A percentile compares a stretch with the other conserved stretches of the same genome.
phyloP scores from a whole-genome alignment of 2,888 invertebrate species.

The Eueremaeus valkanovi region DNA sequence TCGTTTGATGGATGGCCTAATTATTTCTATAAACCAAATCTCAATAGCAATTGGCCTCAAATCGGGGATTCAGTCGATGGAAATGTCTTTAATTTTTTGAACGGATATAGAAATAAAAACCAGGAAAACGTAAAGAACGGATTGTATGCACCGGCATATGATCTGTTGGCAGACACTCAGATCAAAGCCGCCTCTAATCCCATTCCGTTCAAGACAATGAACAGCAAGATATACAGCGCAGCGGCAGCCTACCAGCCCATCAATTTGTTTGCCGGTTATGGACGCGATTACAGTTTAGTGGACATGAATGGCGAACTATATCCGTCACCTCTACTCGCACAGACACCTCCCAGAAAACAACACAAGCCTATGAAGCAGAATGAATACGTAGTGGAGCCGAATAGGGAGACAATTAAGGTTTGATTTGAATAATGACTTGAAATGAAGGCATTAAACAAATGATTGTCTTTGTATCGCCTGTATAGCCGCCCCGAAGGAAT shows the following conservation, averaged over 20 bases:
- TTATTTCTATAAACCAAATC: background rate
- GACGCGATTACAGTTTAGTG: background rate
- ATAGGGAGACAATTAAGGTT: conserved; percentile 11
- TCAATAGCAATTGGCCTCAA: background rate
- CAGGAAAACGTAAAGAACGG: background rate
- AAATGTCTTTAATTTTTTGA: background rate
- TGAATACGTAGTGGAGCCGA: background rate
- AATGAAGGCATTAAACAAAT: background rate
- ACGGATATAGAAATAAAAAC: background rate
- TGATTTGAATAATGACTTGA: background rate
- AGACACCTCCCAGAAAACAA: background rate
- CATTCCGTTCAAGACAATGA: background rate
- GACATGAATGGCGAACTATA: conserved; percentile 22
- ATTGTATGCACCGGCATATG: background rate
- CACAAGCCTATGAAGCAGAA: background rate
- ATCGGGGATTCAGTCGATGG: background rate
- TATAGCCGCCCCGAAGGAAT: conserved; percentile 9
- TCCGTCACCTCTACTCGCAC: background rate
- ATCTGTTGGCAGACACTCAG: background rate
- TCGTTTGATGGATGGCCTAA: background rate
- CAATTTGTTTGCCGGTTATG: background rate
- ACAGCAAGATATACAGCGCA: conserved; percentile 18
- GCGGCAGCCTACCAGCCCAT: background rate
- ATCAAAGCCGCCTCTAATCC: conserved; percentile 7
- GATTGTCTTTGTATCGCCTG: background rate